A percentile compares a stretch with the other conserved stretches of the same genome.
phyloP scores from a whole-genome alignment of 1,140 invertebrate species.

The Parapsyche elsis region DNA sequence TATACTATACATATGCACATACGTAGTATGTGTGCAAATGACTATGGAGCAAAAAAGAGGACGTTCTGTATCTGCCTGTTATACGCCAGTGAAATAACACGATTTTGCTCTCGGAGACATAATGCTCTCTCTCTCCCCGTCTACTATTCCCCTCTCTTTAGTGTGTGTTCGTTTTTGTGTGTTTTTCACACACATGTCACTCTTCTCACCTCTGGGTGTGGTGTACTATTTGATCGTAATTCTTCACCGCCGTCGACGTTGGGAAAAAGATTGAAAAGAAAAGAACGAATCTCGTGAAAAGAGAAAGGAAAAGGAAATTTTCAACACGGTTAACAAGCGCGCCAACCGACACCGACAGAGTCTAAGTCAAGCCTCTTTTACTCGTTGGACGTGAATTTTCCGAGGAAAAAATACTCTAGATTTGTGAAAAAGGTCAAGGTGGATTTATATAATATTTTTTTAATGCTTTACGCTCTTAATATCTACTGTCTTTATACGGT shows the following conservation, averaged over 20 bases:
- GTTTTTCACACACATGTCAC: not conserved
- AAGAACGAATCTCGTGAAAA: slow-evolving; percentile 1
- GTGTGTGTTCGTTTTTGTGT: not conserved
- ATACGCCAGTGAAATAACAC: slow-evolving; percentile 33
- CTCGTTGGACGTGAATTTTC: slow-evolving; percentile 21
- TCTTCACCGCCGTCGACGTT: not conserved
- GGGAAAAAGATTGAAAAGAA: slow-evolving; percentile 18
- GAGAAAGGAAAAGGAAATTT: slow-evolving; percentile 18
- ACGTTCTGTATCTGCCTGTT: slow-evolving; percentile 9
- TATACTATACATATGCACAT: not conserved
- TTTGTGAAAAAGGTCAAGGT: not conserved
- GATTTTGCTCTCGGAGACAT: slow-evolving; percentile 41
- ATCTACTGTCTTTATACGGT: too few species aligned
- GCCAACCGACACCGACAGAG: not conserved
- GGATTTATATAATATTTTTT: not conserved
- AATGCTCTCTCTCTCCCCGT: not conserved
- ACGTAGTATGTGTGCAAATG: not conserved
- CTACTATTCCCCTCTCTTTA: not conserved
- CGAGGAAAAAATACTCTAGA: slow-evolving; percentile 17
- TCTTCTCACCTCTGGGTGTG: not conserved
- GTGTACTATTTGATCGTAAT: slow-evolving; percentile 30
- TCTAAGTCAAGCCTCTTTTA: slow-evolving; percentile 25
- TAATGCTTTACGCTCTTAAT: too few species aligned
- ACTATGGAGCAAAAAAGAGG: not conserved
- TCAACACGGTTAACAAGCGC: slow-evolving; percentile 35